Conservation (phyloP, 2,797 vertebrate species). For the Crocidura indochinensis region DNA sequence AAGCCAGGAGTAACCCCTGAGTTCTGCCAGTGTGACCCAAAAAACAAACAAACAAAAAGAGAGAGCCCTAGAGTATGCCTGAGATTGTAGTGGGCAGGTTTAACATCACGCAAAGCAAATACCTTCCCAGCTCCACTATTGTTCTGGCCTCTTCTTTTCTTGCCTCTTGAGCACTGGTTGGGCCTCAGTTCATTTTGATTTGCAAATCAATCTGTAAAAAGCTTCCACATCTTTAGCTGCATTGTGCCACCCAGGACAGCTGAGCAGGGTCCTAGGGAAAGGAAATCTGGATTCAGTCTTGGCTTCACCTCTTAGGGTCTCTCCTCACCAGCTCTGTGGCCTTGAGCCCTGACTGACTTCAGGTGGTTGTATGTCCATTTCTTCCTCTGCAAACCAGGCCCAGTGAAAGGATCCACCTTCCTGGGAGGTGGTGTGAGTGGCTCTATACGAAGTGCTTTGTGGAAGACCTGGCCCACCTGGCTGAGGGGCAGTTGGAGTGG, state of each 20-base stretch:
- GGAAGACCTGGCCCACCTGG: neutral
- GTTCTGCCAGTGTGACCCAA: too few relatives aligned
- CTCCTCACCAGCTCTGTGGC: neutral
- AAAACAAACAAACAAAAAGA: too few relatives aligned
- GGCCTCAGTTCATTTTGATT: constrained; percentile 49
- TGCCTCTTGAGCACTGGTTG: constrained; percentile 25
- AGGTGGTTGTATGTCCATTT: constrained; percentile 19
- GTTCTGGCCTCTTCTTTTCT: neutral
- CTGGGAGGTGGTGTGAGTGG: constrained; percentile 10
- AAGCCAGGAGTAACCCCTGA: too few relatives aligned
- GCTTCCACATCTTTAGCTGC: neutral
- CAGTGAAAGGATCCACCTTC: neutral
- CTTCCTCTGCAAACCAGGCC: constrained; percentile 11
- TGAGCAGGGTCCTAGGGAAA: neutral
- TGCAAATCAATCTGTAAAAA: constrained; percentile 56
- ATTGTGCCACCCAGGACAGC: neutral
- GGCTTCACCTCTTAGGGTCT: neutral
- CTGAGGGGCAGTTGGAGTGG: neutral
- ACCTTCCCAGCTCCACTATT: too few relatives aligned
- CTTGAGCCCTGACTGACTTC: constrained; percentile 35
- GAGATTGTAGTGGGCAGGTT: too few relatives aligned
- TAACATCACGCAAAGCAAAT: too few relatives aligned
- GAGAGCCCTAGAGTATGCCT: too few relatives aligned
- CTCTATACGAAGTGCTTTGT: neutral
- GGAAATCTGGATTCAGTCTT: neutral